phyloP scores from a whole-genome alignment of 2,888 invertebrate genomes.

The Nasonovia ribisnigri region DNA sequence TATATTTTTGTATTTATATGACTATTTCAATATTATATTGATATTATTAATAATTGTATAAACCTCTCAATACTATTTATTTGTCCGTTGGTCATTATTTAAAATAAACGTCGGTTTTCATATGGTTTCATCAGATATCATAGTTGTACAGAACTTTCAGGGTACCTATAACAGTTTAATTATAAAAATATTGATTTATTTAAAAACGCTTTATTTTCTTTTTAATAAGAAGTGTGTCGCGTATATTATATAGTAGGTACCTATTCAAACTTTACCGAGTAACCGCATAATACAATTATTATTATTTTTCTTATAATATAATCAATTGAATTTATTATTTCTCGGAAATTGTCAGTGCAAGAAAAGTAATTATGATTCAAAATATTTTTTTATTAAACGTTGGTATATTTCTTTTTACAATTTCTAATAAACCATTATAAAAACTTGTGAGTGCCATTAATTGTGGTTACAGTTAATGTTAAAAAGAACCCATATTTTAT shows the following conservation, averaged over 20 bases:
- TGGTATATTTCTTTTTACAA: not conserved
- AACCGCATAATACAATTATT: not conserved
- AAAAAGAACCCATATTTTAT: not conserved
- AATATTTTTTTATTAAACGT: not conserved
- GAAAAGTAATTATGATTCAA: not conserved
- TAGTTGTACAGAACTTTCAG: not conserved
- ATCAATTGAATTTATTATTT: not conserved
- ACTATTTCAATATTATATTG: not conserved
- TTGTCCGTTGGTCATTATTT: not conserved
- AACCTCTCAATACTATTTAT: not conserved
- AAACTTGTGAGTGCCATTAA: not conserved
- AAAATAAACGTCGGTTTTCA: not conserved
- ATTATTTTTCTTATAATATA: not conserved
- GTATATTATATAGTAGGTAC: not conserved
- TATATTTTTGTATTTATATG: not conserved
- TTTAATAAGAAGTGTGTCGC: not conserved
- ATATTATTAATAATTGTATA: not conserved
- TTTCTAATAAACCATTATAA: not conserved
- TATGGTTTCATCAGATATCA: not conserved
- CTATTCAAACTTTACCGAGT: not conserved
- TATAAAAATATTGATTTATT: not conserved
- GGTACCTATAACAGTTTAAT: not conserved
- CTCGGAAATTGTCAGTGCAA: not conserved
- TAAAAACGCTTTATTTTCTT: not conserved
- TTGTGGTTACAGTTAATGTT: not conserved